phyloP scores from a whole-genome alignment of 2,797 vertebrate species.

The Cynodonichthys magdalenae region DNA sequence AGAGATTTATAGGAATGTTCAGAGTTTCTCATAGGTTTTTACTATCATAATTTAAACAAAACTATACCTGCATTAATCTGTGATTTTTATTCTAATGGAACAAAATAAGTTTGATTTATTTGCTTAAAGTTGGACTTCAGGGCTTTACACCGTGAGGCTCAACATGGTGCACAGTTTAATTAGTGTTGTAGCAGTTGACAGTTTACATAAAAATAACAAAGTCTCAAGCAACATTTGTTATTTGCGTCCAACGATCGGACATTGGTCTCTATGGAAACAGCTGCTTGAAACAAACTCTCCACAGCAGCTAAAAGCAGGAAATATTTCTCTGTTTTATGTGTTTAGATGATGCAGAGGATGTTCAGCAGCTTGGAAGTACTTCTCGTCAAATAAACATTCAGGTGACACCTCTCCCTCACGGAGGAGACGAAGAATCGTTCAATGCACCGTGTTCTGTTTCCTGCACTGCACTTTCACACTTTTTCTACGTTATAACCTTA shows the following conservation, averaged over 20 bases:
- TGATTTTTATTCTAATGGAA: neutral
- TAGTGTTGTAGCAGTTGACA: neutral
- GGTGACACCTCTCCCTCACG: neutral
- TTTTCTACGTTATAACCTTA: too few relatives aligned
- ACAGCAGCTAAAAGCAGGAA: neutral
- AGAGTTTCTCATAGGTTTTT: too few relatives aligned
- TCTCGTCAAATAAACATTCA: too few relatives aligned
- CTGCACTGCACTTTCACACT: too few relatives aligned
- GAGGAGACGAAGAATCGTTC: slow-evolving; percentile 14
- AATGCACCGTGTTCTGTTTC: neutral
- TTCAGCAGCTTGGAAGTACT: neutral
- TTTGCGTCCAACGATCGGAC: neutral
- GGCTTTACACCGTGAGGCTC: neutral
- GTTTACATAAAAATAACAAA: neutral
- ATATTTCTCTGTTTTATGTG: neutral
- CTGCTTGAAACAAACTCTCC: neutral
- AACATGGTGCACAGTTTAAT: neutral
- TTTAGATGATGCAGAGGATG: neutral
- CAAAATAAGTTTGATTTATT: neutral
- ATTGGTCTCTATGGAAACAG: slow-evolving; percentile 22
- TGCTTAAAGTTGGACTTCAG: neutral
- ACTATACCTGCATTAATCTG: too few relatives aligned
- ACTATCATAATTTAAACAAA: too few relatives aligned
- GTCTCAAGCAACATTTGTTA: neutral
- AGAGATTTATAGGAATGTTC: too few relatives aligned